Evolutionary conservation across 2,888 invertebrate species (phyloP).

Genomic region (Melikaiella ostensackeni): DNA sequence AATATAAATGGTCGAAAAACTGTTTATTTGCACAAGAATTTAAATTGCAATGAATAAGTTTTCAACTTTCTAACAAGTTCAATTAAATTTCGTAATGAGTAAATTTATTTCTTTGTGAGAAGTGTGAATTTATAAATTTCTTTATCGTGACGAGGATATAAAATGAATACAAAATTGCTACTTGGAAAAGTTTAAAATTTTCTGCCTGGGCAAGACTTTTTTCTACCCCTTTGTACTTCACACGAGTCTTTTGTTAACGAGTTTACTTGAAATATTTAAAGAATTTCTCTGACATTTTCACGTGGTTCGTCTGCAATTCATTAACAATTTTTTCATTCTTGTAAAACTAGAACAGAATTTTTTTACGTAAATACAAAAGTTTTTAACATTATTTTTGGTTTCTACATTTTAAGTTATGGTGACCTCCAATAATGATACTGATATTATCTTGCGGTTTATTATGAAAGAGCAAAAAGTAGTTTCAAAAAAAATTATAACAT

Average conservation of each 20-base stretch:
- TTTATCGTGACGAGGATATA: no score
- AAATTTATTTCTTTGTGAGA: constrained; percentile 1
- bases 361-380: no score
- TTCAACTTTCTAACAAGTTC: constrained; percentile 32
- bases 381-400: not conserved
- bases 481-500: not conserved
- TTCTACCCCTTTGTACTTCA: no score
- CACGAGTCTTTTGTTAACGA: no score
- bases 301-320: no score
- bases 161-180: no score
- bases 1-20: not conserved
- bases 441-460: not conserved
- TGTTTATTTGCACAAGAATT: not conserved
- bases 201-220: no score
- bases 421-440: not conserved
- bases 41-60: constrained; percentile 27
- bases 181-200: no score
- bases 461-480: not conserved
- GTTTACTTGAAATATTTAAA: no score
- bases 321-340: no score
- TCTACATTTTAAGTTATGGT: not conserved
- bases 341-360: no score
- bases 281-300: no score
- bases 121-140: not conserved
- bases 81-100: constrained; percentile 16